phyloP scores from a whole-genome alignment of 2,888 invertebrate genomes.

The Horisme vitalbata region DNA sequence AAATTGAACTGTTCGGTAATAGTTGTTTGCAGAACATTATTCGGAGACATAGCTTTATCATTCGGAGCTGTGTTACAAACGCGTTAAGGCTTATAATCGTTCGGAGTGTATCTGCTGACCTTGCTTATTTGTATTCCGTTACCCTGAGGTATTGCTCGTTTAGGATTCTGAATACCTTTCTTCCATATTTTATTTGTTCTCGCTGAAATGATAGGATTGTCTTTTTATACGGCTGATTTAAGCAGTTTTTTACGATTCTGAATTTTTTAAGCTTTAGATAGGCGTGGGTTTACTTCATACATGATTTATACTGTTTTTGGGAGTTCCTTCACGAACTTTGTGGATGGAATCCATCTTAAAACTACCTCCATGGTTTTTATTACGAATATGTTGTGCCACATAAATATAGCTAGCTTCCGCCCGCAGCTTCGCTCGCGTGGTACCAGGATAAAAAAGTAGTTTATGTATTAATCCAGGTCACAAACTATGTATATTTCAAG shows the following conservation, averaged over 20 bases:
- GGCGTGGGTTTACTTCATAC: no score
- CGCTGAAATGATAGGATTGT: constrained; percentile 23
- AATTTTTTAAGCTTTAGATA: no score
- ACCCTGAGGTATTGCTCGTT: constrained; percentile 30
- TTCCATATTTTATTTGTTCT: constrained; percentile 30
- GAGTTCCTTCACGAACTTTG: no score
- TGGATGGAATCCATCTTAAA: no score
- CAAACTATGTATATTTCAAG: no score
- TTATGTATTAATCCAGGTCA: no score
- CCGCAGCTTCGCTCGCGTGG: no score
- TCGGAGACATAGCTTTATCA: neutral
- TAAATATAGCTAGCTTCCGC: no score
- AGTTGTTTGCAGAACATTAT: neutral
- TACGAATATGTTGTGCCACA: no score
- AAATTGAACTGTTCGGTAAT: constrained; percentile 8
- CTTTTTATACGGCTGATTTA: constrained; percentile 11
- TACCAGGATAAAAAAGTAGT: no score
- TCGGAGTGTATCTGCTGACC: constrained; percentile 15
- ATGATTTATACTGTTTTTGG: no score
- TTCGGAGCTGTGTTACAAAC: neutral
- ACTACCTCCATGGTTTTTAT: no score
- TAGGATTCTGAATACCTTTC: constrained; percentile 28
- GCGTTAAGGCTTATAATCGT: constrained; percentile 12
- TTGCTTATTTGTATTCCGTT: constrained; percentile 25
- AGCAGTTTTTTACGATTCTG: constrained; percentile 8